Conservation (phyloP, 2,888 invertebrate genomes). For the Apotomis capreana region DNA sequence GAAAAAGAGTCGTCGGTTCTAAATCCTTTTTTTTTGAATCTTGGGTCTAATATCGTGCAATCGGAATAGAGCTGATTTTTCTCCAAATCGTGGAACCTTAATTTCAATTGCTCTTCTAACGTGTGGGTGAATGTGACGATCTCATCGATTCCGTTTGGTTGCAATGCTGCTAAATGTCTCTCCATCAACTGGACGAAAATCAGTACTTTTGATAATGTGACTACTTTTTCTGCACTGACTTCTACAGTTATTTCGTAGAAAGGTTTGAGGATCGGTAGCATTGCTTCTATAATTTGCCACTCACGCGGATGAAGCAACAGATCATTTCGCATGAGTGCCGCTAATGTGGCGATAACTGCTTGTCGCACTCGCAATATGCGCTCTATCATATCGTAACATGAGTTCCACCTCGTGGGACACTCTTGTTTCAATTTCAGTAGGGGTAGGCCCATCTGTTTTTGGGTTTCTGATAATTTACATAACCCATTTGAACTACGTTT, state of each 20-base stretch:
- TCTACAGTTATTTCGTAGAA: neutral
- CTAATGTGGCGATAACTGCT: neutral
- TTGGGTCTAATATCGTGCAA: conserved; percentile 3
- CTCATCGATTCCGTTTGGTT: too few species aligned
- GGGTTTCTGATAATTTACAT: neutral
- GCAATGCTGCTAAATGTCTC: neutral
- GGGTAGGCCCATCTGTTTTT: neutral
- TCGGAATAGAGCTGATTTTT: neutral
- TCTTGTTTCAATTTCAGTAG: conserved; percentile 6
- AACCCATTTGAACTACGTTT: neutral
- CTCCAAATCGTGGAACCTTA: conserved; percentile 1
- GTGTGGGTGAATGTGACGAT: neutral
- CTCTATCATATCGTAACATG: conserved; percentile 10
- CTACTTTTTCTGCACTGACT: too few species aligned
- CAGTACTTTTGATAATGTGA: too few species aligned
- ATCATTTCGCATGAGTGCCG: neutral
- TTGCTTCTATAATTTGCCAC: neutral
- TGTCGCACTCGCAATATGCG: neutral
- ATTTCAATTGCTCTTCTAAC: neutral
- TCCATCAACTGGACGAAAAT: neutral
- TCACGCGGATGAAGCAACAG: neutral
- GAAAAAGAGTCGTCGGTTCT: neutral
- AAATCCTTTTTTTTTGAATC: conserved; percentile 16
- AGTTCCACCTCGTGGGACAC: conserved; percentile 12
- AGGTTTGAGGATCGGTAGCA: conserved; percentile 3